Conservation (phyloP, 2,888 invertebrate genomes). For the Lasioglossum pauxillum region DNA sequence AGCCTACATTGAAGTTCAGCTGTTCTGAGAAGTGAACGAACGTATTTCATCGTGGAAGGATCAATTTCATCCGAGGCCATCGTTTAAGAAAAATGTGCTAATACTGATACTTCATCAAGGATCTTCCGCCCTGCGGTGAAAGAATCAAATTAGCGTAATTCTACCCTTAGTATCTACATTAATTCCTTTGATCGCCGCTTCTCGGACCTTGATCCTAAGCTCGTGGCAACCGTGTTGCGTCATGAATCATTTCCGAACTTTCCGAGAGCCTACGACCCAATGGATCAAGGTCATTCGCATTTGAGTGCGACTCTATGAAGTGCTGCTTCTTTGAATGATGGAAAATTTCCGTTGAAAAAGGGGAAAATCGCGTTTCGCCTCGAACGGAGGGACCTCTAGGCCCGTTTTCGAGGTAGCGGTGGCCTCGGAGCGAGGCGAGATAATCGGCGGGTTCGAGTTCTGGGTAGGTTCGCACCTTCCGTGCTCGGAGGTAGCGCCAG, state of each 20-base stretch:
- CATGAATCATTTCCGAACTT: too few relatives aligned
- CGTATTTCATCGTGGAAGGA: not conserved
- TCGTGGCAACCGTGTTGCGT: not conserved
- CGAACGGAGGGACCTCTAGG: too few relatives aligned
- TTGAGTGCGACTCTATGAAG: too few relatives aligned
- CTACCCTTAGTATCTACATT: constrained; percentile 36
- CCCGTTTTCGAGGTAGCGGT: constrained; percentile 29
- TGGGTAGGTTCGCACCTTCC: constrained; percentile 52
- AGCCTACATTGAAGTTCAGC: not conserved
- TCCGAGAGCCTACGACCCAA: too few relatives aligned
- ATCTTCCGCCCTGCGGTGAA: constrained; percentile 30
- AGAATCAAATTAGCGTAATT: constrained; percentile 48
- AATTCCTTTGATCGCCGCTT: constrained; percentile 23
- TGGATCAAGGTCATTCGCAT: too few relatives aligned
- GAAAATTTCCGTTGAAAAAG: too few relatives aligned
- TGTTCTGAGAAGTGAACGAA: not conserved
- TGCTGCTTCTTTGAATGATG: too few relatives aligned
- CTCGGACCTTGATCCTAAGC: constrained; percentile 27
- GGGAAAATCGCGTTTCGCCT: not conserved
- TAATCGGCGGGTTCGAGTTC: constrained; percentile 56
- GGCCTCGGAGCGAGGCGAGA: constrained; percentile 26
- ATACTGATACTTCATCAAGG: constrained; percentile 33
- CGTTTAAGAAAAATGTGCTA: constrained; percentile 7
- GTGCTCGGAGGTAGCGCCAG: constrained; percentile 30
- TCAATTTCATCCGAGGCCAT: not conserved